Conservation (phyloP, 1,140 invertebrate species). For the Psilanteris sp. region DNA sequence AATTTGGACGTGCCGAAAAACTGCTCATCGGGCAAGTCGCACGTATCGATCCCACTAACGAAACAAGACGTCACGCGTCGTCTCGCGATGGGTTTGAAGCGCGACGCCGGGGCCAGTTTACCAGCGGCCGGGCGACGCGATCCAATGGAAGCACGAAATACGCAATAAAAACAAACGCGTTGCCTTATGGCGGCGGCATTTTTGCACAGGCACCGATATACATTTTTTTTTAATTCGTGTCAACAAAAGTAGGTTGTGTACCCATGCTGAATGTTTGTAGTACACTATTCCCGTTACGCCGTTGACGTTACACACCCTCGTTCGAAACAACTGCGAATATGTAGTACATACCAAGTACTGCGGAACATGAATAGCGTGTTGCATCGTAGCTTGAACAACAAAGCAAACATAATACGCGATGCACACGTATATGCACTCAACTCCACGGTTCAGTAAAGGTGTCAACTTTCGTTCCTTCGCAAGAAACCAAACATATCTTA, state of each 20-base stretch:
- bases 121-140: neutral
- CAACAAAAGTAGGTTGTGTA: conserved; percentile 64
- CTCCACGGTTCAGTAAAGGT: conserved; percentile 60
- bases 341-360: conserved; percentile 57
- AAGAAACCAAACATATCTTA: conserved; percentile 62
- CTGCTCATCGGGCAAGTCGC: too few relatives aligned
- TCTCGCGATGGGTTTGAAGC: too few relatives aligned
- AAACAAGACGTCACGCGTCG: too few relatives aligned
- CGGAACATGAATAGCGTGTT: conserved; percentile 64
- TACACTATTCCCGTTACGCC: conserved; percentile 60
- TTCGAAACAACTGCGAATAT: conserved; percentile 56
- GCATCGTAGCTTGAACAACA: conserved; percentile 68
- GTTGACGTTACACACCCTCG: conserved; percentile 61
- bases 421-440: conserved; percentile 63
- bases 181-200: conserved; percentile 32
- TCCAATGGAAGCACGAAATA: conserved; percentile 33
- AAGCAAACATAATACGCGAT: conserved; percentile 67
- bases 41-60: too few relatives aligned
- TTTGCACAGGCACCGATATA: conserved; percentile 44
- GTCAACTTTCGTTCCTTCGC: conserved; percentile 64
- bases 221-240: conserved; percentile 60
- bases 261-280: conserved; percentile 62
- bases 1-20: too few relatives aligned
- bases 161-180: conserved; percentile 17
- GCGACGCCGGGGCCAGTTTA: too few relatives aligned